Conservation (phyloP, 2,113 vertebrate genomes). For the Poeciliopsis turrubarensis region DNA sequence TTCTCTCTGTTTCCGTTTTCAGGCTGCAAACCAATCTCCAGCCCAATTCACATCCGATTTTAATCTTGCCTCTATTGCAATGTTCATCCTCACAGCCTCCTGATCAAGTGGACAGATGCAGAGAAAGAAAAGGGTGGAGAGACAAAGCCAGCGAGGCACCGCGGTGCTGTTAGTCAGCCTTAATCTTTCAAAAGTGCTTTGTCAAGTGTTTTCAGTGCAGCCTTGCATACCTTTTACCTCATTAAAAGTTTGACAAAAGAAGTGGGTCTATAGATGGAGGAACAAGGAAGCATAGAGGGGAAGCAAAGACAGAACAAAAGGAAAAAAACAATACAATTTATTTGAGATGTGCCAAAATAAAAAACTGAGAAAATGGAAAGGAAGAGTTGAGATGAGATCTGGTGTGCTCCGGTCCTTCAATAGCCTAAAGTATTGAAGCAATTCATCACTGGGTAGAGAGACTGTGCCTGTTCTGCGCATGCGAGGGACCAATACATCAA, state of each 20-base stretch:
- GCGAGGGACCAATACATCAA: constrained; percentile 75
- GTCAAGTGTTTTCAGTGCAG: constrained; percentile 66
- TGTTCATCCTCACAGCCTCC: constrained; percentile 58
- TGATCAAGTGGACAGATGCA: constrained; percentile 44
- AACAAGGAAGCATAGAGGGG: constrained; percentile 10
- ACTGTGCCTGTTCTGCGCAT: constrained; percentile 60
- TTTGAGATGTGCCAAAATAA: constrained; percentile 67
- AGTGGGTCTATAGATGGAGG: constrained; percentile 22
- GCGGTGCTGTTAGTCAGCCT: constrained; percentile 52
- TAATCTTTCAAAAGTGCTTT: constrained; percentile 74
- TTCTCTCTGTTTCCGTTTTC: constrained; percentile 57
- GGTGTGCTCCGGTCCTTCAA: constrained; percentile 61
- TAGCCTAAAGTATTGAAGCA: constrained; percentile 73
- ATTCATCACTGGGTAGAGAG: constrained; percentile 79
- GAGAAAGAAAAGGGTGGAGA: constrained; percentile 36
- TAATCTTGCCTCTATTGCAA: constrained; percentile 70
- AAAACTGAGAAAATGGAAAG: constrained; percentile 61
- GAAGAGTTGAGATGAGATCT: constrained; percentile 72
- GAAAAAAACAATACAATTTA: constrained; percentile 54
- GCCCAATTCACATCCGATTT: constrained; percentile 74
- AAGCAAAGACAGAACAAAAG: constrained; percentile 36
- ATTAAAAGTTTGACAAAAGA: constrained; percentile 67
- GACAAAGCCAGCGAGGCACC: constrained; percentile 53
- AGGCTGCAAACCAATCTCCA: constrained; percentile 72
- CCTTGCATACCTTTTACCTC: constrained; percentile 65